Base-by-base conservation (phyloP, 2,113 vertebrate species). In the Chrysemys picta region DNA sequence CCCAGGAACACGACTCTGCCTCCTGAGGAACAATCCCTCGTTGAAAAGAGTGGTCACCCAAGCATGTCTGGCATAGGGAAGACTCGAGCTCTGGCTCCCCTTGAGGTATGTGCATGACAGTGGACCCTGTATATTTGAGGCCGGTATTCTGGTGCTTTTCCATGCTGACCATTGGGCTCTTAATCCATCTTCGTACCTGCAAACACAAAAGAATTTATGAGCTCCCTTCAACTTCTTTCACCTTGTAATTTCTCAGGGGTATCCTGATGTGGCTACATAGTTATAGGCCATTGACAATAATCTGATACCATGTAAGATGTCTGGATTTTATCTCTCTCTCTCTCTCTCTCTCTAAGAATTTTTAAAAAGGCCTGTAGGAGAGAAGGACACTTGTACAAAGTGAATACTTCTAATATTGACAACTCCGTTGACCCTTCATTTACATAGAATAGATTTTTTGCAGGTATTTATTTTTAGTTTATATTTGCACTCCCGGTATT, bases 111-210 rank as follows among this genome's bases (percentile, higher is more conserved):
- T 97, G 98, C 89, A 98, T 92, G 91, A 98, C 94, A 17, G 98
- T 97, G 81, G 99, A 96, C 76, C 98, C 98, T 0, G 99, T 95
- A 89, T 99, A 99, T 93, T 98, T 98, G 93, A 99, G 98, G 75
- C 96, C 97, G 96, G 99, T 95, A 3, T 98, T 98, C 81, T 99
- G 98, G 85, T 98, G 98, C 95, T 99, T 99, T 95, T 99, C 99
- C 95, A 98, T 98, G 5, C 97, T 99, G 90, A 99, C 99, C 97
- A 99, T 98, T 0, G 99, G 99, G 94, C 98, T 99, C 81, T 99
- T 98, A 98, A 99, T 99, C 99, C 99, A 99, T 97, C 99, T 97
- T 80, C 99, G 98, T 89, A 99, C 99, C 99, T 99, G 96, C 10
- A 80, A 11, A 49, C 9, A 50, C 45, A 88, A 84, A 78, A 75